Evolutionary conservation across 2,797 vertebrate species (phyloP).

Genomic region (Alectoris magna): DNA sequence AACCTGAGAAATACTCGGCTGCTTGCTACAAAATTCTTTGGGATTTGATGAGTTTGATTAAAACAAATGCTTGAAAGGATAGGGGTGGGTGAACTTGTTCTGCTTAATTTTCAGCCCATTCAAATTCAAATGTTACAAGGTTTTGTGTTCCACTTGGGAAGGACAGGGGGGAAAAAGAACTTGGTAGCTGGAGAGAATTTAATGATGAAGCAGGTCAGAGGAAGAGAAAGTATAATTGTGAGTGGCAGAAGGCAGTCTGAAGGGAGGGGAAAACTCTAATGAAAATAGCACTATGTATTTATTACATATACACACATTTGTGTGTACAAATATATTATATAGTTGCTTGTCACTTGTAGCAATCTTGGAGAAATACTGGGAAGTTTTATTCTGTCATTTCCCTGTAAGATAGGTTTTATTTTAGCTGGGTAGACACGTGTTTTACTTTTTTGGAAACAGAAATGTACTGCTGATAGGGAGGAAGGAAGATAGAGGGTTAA

Average conservation of each 20-base stretch:
- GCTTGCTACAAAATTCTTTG: neutral
- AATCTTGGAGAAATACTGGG: neutral
- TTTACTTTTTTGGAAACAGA: neutral
- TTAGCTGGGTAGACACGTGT: neutral
- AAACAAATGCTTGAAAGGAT: conserved; percentile 12
- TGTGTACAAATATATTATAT: neutral
- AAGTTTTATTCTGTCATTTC: neutral
- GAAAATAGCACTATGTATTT: neutral
- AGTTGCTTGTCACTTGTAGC: neutral
- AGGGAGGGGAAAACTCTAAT: neutral
- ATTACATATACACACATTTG: neutral
- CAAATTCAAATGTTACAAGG: conserved; percentile 45
- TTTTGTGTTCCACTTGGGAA: conserved; percentile 29
- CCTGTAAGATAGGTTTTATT: neutral
- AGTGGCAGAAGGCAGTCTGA: neutral
- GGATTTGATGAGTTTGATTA: neutral
- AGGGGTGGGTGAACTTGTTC: conserved; percentile 27
- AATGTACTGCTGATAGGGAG: neutral
- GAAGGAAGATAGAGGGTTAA: conserved; percentile 33
- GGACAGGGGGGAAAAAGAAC: neutral
- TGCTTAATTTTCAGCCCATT: conserved; percentile 49
- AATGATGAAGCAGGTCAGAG: neutral
- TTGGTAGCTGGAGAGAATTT: neutral
- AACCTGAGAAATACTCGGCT: neutral
- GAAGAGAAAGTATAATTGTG: neutral